Conservation (phyloP, 2,797 vertebrate genomes). For the Eulemur rubriventer region DNA sequence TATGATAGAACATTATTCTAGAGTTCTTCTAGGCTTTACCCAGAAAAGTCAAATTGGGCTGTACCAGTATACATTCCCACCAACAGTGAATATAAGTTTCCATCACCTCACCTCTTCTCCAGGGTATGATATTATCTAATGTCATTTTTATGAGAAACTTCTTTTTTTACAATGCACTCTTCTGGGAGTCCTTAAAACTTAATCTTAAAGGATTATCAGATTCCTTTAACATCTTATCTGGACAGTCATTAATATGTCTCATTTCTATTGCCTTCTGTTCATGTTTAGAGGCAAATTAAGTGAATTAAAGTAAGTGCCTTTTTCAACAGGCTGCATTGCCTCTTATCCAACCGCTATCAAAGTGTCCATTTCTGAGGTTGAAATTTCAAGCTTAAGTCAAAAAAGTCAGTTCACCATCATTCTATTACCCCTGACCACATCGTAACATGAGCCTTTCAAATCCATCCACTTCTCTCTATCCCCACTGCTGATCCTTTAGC, state of each 20-base stretch:
- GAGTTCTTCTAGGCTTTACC: not conserved
- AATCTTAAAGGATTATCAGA: conserved; percentile 31
- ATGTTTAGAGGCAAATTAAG: not conserved
- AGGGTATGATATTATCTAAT: not conserved
- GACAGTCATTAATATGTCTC: not conserved
- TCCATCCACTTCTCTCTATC: not conserved
- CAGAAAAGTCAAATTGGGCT: not conserved
- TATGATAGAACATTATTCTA: too few species aligned
- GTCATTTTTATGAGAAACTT: conserved; percentile 1
- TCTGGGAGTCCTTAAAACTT: conserved; percentile 9
- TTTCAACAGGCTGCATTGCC: not conserved
- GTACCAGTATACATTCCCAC: not conserved
- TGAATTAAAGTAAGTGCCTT: not conserved
- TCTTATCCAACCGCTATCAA: not conserved
- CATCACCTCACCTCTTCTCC: not conserved
- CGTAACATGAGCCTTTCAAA: not conserved
- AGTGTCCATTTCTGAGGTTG: not conserved
- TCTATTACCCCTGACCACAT: not conserved
- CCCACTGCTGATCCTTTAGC: not conserved
- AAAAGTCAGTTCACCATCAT: not conserved
- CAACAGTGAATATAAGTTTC: not conserved
- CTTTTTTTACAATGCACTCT: conserved; percentile 7
- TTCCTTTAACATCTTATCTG: conserved; percentile 39
- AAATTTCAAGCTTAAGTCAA: not conserved
- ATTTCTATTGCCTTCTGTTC: conserved; percentile 16